Evolutionary conservation across 2,113 vertebrate genomes (phyloP), one percentile per base, ranked within the genome.

Genomic region (Centropus unirufus): DNA sequence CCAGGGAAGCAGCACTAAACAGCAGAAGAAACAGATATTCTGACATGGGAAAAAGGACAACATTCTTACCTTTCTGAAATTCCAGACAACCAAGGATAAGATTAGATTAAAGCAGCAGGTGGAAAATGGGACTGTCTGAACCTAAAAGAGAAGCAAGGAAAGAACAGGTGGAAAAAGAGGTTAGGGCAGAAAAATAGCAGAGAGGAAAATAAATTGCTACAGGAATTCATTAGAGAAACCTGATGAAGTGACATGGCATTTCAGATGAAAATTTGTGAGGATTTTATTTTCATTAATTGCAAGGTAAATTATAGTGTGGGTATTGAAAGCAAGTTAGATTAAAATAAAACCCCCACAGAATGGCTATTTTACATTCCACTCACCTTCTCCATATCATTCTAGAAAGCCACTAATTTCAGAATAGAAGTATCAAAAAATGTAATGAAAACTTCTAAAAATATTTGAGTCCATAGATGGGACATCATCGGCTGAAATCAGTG

Each of bases 381-480:
- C 44, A 44, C 52, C 47, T 91, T 89, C 70, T 82, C 8, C 24
- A 8, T 87, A 74, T 55, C 47, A 22, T 63, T 90, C n/a, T 54
- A 95, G 90, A 87, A 92, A 94, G 58, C 54, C 69, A 74, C 77
- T 84, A 87, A 92, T 92, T 95, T 92, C 7, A 22, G 69, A 81
- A 67, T n/a, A 83, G 55, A 87, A 27, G 20, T 84, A 66, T 84
- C 77, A 19, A 94, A 67, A 96, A 92, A 84, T 47, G 22, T 87
- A 67, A 67, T 84, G 57, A 91, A 92, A 96, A 39, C 81, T 87
- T 87, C 87, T 81, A 70, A 74, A 95, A 94, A 89, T 84, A 63
- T 81, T 95, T 84, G 19, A 83, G 52, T 84, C 66, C 42, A 17
- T 87, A 83, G 74, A 82, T 55, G 73, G 59, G 55, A 42, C n/a